Evolutionary conservation across 2,113 vertebrate species (phyloP).

Genomic region (Thinocorus orbignyianus): DNA sequence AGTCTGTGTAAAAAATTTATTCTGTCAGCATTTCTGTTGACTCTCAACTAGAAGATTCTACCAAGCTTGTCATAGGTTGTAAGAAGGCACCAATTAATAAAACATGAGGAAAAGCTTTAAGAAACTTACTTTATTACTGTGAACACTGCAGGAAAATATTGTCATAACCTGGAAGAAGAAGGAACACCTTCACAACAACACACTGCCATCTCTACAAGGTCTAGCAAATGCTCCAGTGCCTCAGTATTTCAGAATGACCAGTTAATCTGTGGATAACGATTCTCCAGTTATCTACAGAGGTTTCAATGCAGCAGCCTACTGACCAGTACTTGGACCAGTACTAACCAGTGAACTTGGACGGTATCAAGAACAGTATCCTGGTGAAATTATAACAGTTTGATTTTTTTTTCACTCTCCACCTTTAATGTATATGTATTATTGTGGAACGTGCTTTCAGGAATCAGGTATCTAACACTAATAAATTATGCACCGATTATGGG

Average conservation of each 20-base stretch:
- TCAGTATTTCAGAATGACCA: neutral
- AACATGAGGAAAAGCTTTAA: neutral
- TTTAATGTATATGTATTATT: constrained; percentile 13
- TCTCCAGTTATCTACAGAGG: neutral
- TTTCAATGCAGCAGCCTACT: neutral
- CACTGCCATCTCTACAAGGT: neutral
- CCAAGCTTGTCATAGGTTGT: neutral
- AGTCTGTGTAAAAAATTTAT: neutral
- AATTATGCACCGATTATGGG: constrained; percentile 76
- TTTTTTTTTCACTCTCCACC: constrained; percentile 24
- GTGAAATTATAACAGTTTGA: constrained; percentile 3
- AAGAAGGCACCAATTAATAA: neutral
- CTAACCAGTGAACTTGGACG: neutral
- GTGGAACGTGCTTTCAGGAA: constrained; percentile 64
- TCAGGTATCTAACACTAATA: constrained; percentile 75
- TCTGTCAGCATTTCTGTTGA: neutral
- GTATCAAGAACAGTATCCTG: neutral
- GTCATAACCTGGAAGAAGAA: neutral
- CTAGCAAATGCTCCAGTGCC: neutral
- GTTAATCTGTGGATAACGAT: neutral
- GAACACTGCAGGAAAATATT: neutral
- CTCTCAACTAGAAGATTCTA: neutral
- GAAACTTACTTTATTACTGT: neutral
- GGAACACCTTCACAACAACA: neutral
- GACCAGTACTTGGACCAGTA: constrained; percentile 14